These are phyloP conservation scores for Uria lomvia DNA, from an alignment of 2,113 vertebrate genomes.

Conservation along the genomic window DNA sequence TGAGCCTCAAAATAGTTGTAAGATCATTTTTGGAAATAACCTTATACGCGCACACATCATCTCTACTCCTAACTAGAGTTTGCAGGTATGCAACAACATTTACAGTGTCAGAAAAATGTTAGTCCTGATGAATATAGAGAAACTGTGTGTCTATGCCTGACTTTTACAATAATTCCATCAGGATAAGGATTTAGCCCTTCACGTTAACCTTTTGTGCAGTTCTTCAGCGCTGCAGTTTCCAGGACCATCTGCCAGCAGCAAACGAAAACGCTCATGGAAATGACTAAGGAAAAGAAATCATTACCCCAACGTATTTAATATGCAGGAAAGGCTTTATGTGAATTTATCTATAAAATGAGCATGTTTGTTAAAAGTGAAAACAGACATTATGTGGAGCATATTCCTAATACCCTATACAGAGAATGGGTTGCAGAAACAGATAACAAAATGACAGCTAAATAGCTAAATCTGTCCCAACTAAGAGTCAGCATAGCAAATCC, in stretches of 20 bases:
- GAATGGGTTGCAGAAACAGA: not conserved
- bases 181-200: not conserved
- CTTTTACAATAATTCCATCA: not conserved
- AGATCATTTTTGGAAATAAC: not conserved
- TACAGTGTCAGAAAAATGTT: not conserved
- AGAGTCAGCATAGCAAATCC: not conserved
- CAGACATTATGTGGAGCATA: not conserved
- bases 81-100: not conserved
- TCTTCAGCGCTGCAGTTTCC: not conserved
- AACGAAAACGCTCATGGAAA: not conserved
- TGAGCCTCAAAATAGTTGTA: not conserved
- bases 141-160: not conserved
- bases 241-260: slow-evolving; percentile 17
- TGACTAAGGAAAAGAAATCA: not conserved
- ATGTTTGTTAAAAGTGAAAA: not conserved
- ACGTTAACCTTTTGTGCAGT: not conserved
- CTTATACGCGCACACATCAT: not conserved
- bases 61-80: not conserved
- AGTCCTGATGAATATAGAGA: not conserved
- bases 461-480: not conserved
- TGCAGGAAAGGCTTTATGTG: not conserved
- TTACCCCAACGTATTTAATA: not conserved
- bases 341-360: not conserved
- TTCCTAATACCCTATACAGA: not conserved
- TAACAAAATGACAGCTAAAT: not conserved